Evolutionary conservation across 2,888 invertebrate genomes (phyloP), one percentile per base, ranked within the genome.

Genomic region (Napeogenes inachia): DNA sequence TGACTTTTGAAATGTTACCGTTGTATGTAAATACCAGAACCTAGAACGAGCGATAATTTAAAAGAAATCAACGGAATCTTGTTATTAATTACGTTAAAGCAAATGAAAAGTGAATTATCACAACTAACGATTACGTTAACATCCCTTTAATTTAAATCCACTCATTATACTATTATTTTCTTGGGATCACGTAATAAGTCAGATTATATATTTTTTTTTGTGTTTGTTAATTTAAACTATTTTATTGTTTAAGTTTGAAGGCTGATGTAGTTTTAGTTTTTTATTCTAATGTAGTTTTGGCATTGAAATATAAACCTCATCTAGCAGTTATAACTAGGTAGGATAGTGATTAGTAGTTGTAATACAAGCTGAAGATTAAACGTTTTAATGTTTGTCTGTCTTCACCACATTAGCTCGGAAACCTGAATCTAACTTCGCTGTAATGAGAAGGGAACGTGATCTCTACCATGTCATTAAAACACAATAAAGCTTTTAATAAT

Each of bases 101-200:
- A 46, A n/a, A 46, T 13, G 12, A 13, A 46, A 13, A 13, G 12
- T 45, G n/a, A 13, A 35, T 46, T 13, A 13, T 5, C 21, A 13
- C 13, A 46, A 13, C 6, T n/a, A 47, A 47, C 55, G 73, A 76
- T 56, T 62, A 62, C 58, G 59, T 74, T 72, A 74, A 71, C 73
- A 72, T 70, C 71, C 71, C 73, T 70, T 68, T 64, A 71, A 69
- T 35, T 35, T 2, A 72, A 68, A 71, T 68, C 75, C 76, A 75
- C 73, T 77, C 77, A 79, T 81, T 82, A 78, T 72, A 73, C 77
- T 80, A 87, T 84, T 85, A 81, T 30, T 59, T 57, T 54, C 56
- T 57, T 42, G 33, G 50, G 57, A 61, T 54, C 61, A 54, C 61
- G 66, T 61, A 66, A 54, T 21, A 21, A 2, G 35, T 35, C 6